These are phyloP conservation scores for Hydriomena furcata DNA, from an alignment of 2,888 invertebrate species.

Conservation along the genomic window DNA sequence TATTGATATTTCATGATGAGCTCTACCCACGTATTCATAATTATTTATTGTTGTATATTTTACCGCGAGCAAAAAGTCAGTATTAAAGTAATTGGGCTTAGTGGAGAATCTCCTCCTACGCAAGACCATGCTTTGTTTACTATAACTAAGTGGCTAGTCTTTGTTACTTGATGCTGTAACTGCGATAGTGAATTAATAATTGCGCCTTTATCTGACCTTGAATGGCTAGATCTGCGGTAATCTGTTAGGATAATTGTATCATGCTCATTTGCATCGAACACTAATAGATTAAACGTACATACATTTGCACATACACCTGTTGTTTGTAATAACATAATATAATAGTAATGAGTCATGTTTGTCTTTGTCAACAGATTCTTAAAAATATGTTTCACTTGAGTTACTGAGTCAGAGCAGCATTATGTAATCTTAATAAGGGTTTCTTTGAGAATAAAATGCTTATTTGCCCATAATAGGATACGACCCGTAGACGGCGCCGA, in stretches of 20 bases:
- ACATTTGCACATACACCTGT: conserved; percentile 54
- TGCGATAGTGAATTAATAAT: conserved; percentile 36
- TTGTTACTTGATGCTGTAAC: conserved; percentile 33
- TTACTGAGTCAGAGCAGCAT: conserved; percentile 57
- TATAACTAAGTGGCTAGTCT: conserved; percentile 45
- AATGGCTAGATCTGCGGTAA: conserved; percentile 40
- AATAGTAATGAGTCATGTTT: conserved; percentile 63
- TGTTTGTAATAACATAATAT: conserved; percentile 59
- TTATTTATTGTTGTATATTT: conserved; percentile 64
- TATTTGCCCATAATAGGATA: conserved; percentile 68
- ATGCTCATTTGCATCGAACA: conserved; percentile 59
- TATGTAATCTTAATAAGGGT: conserved; percentile 71
- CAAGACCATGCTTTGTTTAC: conserved; percentile 71
- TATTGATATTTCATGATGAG: conserved; percentile 55
- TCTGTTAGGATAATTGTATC: conserved; percentile 61
- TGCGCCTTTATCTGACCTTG: conserved; percentile 33
- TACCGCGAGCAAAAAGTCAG: conserved; percentile 63
- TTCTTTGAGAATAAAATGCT: conserved; percentile 62
- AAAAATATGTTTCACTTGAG: conserved; percentile 58
- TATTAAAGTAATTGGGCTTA: conserved; percentile 71
- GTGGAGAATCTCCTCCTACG: conserved; percentile 72
- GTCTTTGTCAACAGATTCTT: conserved; percentile 55
- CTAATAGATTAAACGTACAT: conserved; percentile 39
- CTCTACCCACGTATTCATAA: conserved; percentile 65
- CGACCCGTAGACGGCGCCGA: conserved; percentile 54